Percentiles rank a stretch among this genome's conserved stretches.
Evolutionary conservation across 1,140 invertebrate species (phyloP).

Genomic region (Leptinotarsa defecta): DNA sequence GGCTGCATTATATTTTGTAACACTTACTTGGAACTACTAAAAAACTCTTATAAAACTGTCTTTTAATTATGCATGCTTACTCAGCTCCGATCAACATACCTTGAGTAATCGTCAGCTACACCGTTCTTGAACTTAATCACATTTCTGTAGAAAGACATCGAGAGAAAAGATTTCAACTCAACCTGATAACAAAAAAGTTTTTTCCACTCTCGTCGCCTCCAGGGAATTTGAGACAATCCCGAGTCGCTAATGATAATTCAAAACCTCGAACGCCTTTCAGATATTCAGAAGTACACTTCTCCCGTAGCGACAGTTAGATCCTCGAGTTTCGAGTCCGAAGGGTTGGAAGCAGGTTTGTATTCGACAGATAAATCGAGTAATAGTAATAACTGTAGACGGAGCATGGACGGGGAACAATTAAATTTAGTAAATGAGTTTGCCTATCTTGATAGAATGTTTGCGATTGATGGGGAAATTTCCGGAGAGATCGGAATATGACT

Average conservation of each 20-base stretch:
- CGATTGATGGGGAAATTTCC: neutral
- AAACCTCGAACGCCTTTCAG: neutral
- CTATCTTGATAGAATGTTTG: neutral
- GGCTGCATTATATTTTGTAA: too few relatives aligned
- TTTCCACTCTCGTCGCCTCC: neutral
- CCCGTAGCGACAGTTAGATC: neutral
- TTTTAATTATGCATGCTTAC: too few relatives aligned
- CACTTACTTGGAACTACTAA: too few relatives aligned
- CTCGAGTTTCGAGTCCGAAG: neutral
- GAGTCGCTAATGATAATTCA: slow-evolving; percentile 2
- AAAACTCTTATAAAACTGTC: too few relatives aligned
- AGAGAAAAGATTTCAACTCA: neutral
- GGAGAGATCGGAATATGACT: neutral
- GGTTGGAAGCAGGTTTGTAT: neutral
- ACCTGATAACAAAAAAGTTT: neutral
- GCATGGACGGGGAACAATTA: slow-evolving; percentile 2
- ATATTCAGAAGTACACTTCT: slow-evolving; percentile 1
- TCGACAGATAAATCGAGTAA: slow-evolving; percentile 5
- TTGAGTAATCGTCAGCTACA: too few relatives aligned
- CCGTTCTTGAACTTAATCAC: too few relatives aligned
- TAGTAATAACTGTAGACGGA: slow-evolving; percentile 1
- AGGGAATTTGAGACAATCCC: neutral
- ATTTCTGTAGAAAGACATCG: neutral
- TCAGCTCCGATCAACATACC: too few relatives aligned
- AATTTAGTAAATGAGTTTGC: neutral